Conservation (phyloP, 2,797 vertebrate genomes). For the Hypotaenidia philippensis region DNA sequence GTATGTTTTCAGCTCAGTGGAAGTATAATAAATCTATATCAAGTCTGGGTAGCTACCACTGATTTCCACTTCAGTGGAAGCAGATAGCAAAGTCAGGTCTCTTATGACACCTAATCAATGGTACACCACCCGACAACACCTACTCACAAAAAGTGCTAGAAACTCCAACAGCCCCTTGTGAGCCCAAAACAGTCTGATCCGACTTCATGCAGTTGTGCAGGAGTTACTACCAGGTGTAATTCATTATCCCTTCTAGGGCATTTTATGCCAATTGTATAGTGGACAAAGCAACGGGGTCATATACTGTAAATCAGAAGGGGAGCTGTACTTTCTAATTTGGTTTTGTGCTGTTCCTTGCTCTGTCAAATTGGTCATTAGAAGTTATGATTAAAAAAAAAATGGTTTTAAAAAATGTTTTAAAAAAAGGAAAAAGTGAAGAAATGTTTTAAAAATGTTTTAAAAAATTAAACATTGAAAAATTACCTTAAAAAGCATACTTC, state of each 20-base stretch:
- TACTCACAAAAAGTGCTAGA: neutral
- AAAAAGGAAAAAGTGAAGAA: too few species aligned
- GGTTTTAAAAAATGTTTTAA: too few species aligned
- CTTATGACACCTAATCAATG: neutral
- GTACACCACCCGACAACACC: neutral
- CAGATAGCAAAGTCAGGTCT: neutral
- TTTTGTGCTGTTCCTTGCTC: neutral
- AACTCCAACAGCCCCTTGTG: rapidly evolving
- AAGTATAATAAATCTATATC: neutral
- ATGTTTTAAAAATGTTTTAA: neutral
- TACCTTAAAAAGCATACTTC: neutral
- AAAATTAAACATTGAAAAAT: neutral
- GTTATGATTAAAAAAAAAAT: neutral
- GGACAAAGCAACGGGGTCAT: neutral
- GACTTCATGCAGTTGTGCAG: neutral
- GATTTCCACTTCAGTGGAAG: neutral
- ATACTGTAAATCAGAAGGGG: rapidly evolving
- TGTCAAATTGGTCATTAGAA: neutral
- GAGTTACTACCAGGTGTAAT: neutral
- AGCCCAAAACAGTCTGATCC: neutral
- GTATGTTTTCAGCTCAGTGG: neutral
- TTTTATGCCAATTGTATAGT: neutral
- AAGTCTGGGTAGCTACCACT: neutral
- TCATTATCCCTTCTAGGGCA: neutral
- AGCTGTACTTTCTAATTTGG: neutral